phyloP scores from a whole-genome alignment of 30 jellyfish, hydroid and myxozoan species.

The Aurelia sp. region DNA sequence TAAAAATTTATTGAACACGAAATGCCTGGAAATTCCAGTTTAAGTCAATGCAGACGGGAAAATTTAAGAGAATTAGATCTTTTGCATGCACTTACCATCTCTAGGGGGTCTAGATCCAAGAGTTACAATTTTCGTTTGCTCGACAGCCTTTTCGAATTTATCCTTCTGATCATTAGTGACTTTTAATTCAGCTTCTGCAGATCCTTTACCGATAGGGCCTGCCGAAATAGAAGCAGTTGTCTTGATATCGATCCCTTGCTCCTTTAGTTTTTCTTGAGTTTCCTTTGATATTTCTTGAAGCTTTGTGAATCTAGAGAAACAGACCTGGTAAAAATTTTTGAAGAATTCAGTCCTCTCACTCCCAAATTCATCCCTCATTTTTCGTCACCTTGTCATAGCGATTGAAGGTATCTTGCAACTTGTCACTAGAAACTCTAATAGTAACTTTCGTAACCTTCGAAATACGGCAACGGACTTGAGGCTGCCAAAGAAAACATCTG shows the following conservation, averaged over 20 bases:
- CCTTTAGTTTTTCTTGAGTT: slow-evolving; percentile 35
- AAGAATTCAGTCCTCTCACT: no score
- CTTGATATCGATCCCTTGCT: slow-evolving; percentile 42
- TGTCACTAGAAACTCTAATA: no score
- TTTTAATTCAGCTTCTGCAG: background rate
- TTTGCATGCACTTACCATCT: slow-evolving; percentile 17
- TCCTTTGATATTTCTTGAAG: slow-evolving; percentile 45
- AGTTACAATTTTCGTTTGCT: slow-evolving; percentile 9
- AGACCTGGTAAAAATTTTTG: no score
- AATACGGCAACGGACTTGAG: no score
- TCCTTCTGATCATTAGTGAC: slow-evolving; percentile 5
- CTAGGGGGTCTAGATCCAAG: slow-evolving; percentile 48
- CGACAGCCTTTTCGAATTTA: slow-evolving; percentile 29
- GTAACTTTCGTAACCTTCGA: no score
- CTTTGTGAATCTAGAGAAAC: slow-evolving; percentile 26
- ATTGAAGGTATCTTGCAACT: no score
- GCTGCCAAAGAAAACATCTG: no score
- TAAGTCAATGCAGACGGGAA: background rate
- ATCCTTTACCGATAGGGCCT: slow-evolving; percentile 6
- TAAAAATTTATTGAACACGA: no score
- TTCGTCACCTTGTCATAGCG: no score
- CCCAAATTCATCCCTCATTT: no score
- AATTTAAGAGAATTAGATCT: background rate
- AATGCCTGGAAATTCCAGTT: background rate
- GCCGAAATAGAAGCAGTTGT: slow-evolving; percentile 34